A percentile compares a stretch with the other conserved stretches of the same genome.
phyloP scores from a whole-genome alignment of 2,797 vertebrate species.

The Danio kyathit region DNA sequence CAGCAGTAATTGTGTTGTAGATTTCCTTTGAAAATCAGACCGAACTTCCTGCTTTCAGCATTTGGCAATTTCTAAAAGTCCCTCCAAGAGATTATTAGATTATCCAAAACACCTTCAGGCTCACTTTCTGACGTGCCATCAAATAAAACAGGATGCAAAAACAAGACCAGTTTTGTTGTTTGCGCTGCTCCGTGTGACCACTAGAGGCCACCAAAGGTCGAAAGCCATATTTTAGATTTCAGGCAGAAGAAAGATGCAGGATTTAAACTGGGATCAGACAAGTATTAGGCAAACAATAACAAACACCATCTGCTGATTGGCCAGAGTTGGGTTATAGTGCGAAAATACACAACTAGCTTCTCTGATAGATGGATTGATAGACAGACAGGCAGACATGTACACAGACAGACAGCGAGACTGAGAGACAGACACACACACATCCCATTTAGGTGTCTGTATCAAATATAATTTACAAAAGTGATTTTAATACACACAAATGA shows the following conservation, averaged over 20 bases:
- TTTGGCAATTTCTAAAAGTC: neutral
- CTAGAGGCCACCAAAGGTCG: constrained; percentile 3
- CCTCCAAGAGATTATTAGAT: neutral
- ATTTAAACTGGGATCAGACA: neutral
- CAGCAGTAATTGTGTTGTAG: neutral
- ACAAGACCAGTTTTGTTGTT: neutral
- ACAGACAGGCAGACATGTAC: no score
- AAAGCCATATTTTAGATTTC: neutral
- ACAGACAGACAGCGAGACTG: no score
- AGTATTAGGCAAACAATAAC: neutral
- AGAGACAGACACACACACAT: no score
- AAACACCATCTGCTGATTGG: neutral
- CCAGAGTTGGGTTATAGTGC: neutral
- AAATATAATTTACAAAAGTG: no score
- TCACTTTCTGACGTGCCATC: neutral
- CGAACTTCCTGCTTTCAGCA: neutral
- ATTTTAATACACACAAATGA: no score
- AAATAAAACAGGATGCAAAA: neutral
- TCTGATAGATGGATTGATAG: no score
- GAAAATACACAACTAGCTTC: neutral
- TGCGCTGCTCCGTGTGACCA: neutral
- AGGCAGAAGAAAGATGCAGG: neutral
- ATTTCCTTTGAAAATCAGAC: constrained; percentile 1
- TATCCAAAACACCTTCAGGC: neutral
- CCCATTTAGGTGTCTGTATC: no score